These are phyloP conservation scores for Callionymus lyra DNA, from an alignment of 2,113 vertebrate species.

Conservation along the genomic window DNA sequence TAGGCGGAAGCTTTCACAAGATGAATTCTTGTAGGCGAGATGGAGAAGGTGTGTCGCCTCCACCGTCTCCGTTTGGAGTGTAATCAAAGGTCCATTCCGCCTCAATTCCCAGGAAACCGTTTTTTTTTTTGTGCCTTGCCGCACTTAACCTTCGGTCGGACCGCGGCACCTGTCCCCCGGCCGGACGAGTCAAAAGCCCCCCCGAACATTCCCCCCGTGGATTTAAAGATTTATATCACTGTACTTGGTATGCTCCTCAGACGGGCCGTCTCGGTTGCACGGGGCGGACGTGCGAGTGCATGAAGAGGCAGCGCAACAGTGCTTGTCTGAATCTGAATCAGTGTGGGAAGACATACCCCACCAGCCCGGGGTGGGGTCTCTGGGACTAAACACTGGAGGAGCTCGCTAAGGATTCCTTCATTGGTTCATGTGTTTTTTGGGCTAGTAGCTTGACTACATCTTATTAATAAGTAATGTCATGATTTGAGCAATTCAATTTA, in stretches of 20 bases:
- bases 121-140: slow-evolving; percentile 18
- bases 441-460: too few species aligned
- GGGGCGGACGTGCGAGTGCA: slow-evolving; percentile 21
- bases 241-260: slow-evolving; percentile 41
- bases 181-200: slow-evolving; percentile 19
- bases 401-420: too few species aligned
- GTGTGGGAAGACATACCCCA: too few species aligned
- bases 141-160: slow-evolving; percentile 37
- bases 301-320: slow-evolving; percentile 7
- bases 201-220: slow-evolving; percentile 18
- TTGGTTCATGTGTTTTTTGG: too few species aligned
- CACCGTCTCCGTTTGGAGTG: not conserved
- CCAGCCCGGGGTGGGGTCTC: too few species aligned
- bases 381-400: too few species aligned
- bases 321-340: slow-evolving; percentile 10
- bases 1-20: slow-evolving; percentile 3
- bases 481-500: too few species aligned
- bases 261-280: slow-evolving; percentile 19
- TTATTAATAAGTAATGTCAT: too few species aligned
- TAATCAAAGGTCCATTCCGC: slow-evolving; percentile 8
- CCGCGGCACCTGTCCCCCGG: slow-evolving; percentile 3
- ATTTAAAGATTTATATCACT: slow-evolving; percentile 13
- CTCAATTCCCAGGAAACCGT: slow-evolving; percentile 4
- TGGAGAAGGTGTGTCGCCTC: not conserved
- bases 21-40: not conserved